phyloP scores from a whole-genome alignment of 2,113 vertebrate genomes.

The Psittacula cyanocephala region DNA sequence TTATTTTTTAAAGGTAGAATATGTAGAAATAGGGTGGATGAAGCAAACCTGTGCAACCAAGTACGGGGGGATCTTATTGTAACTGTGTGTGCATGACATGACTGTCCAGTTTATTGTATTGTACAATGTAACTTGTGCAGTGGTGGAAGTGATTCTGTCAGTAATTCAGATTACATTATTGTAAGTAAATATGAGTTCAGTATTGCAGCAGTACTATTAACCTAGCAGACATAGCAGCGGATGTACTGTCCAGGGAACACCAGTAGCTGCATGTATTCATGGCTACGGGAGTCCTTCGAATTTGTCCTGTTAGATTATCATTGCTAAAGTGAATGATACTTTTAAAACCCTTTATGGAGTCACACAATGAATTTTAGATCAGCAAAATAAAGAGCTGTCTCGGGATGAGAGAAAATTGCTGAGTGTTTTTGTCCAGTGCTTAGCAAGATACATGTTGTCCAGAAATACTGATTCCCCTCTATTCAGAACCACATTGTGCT shows the following conservation, averaged over 20 bases:
- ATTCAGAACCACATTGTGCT: not conserved
- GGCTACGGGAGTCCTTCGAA: not conserved
- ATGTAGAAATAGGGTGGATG: not conserved
- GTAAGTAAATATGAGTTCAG: not conserved
- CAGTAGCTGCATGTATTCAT: not conserved
- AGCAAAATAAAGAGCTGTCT: not conserved
- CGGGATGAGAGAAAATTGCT: not conserved
- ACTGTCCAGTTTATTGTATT: not conserved
- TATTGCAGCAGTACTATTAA: not conserved
- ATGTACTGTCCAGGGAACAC: not conserved
- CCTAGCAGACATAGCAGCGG: not conserved
- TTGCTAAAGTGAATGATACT: not conserved
- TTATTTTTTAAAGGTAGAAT: not conserved
- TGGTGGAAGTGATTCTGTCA: not conserved
- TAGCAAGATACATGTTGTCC: not conserved
- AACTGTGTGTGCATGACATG: not conserved
- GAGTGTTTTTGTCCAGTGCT: not conserved
- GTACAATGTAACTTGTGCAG: not conserved
- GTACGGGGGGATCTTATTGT: fast-evolving
- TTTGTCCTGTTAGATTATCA: not conserved
- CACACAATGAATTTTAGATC: not conserved
- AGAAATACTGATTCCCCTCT: not conserved
- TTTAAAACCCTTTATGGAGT: not conserved
- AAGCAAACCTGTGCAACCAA: not conserved
- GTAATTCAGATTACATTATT: not conserved